A percentile compares a stretch with the other conserved stretches of the same genome.
Evolutionary conservation across 2,888 invertebrate genomes (phyloP).

Genomic region (Megaustenia siamemsis): DNA sequence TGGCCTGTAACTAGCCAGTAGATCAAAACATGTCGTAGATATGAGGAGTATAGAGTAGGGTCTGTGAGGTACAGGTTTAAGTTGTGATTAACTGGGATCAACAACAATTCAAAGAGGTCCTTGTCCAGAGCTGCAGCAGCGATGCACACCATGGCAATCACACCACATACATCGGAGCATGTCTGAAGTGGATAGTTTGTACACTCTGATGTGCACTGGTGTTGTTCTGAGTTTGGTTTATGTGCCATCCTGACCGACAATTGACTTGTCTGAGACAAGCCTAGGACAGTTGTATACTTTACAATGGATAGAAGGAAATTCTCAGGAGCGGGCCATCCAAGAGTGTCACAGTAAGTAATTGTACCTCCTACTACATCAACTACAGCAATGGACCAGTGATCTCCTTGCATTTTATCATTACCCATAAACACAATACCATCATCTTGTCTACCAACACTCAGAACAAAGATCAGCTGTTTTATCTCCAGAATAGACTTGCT

Average conservation of each 20-base stretch:
- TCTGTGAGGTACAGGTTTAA: conserved; percentile 50
- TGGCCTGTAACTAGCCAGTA: conserved; percentile 38
- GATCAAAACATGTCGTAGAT: conserved; percentile 49
- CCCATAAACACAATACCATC: conserved; percentile 49
- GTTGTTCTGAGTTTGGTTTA: conserved; percentile 47
- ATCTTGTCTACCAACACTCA: conserved; percentile 53
- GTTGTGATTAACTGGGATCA: conserved; percentile 34
- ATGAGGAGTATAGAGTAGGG: conserved; percentile 47
- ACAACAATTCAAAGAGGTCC: conserved; percentile 43
- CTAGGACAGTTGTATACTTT: conserved; percentile 38
- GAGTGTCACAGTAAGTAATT: conserved; percentile 48
- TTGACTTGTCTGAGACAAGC: conserved; percentile 23
- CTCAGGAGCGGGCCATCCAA: conserved; percentile 49
- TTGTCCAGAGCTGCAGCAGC: conserved; percentile 46
- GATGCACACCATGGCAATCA: conserved; percentile 51
- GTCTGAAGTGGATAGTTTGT: conserved; percentile 54
- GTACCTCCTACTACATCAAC: conserved; percentile 28
- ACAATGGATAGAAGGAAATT: conserved; percentile 15
- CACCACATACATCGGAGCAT: conserved; percentile 54
- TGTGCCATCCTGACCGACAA: conserved; percentile 45
- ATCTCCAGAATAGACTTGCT: conserved; percentile 15
- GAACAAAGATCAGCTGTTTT: conserved; percentile 39
- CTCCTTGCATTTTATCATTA: conserved; percentile 48
- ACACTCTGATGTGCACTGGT: conserved; percentile 38
- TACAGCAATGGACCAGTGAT: conserved; percentile 53